Conservation (phyloP, 2,113 vertebrate species). For the rabbit (Oryctolagus cuniculus) region mOryCun1.1 NC_091445.1:36185001-36185500, state of each 20-base stretch:
- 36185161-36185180: too few species aligned
- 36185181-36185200: too few species aligned
- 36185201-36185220: not conserved
- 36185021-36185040: too few species aligned
- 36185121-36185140: too few species aligned
- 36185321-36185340: not conserved
- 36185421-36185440: not conserved
- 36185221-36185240: not conserved
- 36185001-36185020: too few species aligned
- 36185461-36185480: not conserved
- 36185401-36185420: not conserved
- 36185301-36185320: not conserved
- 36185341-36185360: not conserved
- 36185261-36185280: not conserved
- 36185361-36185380: not conserved
- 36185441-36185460: not conserved
- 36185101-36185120: too few species aligned
- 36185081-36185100: too few species aligned
- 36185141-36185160: too few species aligned
- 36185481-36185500: not conserved
- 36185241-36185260: not conserved
- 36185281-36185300: not conserved
- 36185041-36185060: too few species aligned
- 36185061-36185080: too few species aligned
- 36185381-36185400: not conserved